Conservation (phyloP, 2,797 vertebrate species). For the Sciaenops ocellatus region DNA sequence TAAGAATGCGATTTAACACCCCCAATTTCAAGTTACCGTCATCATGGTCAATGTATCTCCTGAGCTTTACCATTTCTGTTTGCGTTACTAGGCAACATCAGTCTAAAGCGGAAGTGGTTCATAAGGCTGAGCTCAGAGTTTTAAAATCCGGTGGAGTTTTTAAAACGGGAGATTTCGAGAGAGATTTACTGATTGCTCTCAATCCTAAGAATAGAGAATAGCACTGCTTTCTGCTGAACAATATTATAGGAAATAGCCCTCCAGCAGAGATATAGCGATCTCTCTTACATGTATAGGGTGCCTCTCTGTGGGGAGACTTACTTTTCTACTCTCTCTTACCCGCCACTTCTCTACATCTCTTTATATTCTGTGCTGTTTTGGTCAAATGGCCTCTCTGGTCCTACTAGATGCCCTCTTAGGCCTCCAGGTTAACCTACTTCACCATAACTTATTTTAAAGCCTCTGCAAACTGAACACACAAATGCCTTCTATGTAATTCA, state of each 20-base stretch:
- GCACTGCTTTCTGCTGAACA: neutral
- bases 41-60: neutral
- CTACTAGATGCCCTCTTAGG: neutral
- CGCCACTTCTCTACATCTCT: neutral
- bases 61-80: neutral
- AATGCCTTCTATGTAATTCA: too few species aligned
- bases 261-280: neutral
- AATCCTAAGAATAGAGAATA: neutral
- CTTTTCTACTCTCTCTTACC: neutral
- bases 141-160: neutral
- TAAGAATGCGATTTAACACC: neutral
- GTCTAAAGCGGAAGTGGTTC: neutral
- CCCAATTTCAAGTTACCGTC: too few species aligned
- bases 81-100: neutral
- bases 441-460: neutral
- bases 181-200: neutral
- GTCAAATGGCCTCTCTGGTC: neutral
- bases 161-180: neutral
- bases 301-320: too few species aligned
- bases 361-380: neutral
- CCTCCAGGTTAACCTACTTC: neutral
- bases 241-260: conserved; percentile 6
- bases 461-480: too few species aligned
- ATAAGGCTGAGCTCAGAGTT: neutral
- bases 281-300: neutral